These are phyloP conservation scores for Onychostoma macrolepis DNA, from an alignment of 2,113 vertebrate species.

Conservation along the genomic window DNA sequence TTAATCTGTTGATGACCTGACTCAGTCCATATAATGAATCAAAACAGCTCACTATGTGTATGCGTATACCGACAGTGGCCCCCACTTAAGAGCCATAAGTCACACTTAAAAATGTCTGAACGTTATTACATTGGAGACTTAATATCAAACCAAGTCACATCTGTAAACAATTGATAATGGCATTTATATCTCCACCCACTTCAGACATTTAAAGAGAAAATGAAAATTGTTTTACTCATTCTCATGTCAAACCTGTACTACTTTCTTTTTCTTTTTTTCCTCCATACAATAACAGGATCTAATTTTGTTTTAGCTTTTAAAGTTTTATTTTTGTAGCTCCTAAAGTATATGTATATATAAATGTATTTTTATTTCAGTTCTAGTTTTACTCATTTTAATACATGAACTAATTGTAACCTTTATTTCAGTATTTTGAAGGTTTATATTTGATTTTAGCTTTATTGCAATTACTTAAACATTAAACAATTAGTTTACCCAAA, in stretches of 20 bases:
- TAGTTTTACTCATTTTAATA: no score
- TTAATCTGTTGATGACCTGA: conserved; percentile 28
- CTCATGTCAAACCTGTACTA: not conserved
- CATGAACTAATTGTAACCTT: no score
- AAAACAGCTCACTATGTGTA: not conserved
- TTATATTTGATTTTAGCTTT: no score
- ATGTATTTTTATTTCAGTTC: no score
- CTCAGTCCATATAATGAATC: not conserved
- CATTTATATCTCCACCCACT: not conserved
- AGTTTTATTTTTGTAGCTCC: no score
- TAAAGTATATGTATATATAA: no score
- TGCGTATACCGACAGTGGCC: not conserved
- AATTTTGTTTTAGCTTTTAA: no score
- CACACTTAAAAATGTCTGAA: not conserved
- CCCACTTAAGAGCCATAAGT: not conserved
- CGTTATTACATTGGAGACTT: not conserved
- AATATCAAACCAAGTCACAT: not conserved
- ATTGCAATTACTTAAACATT: no score
- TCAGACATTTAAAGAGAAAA: not conserved
- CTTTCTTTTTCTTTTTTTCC: not conserved
- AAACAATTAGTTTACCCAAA: no score
- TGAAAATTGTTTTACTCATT: not conserved
- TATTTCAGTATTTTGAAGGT: no score
- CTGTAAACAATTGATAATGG: not conserved
- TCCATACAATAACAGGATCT: no score